Evolutionary conservation across 1,140 invertebrate species (phyloP), one percentile per base, ranked within the genome.

Genomic region (Capitella teleta): DNA sequence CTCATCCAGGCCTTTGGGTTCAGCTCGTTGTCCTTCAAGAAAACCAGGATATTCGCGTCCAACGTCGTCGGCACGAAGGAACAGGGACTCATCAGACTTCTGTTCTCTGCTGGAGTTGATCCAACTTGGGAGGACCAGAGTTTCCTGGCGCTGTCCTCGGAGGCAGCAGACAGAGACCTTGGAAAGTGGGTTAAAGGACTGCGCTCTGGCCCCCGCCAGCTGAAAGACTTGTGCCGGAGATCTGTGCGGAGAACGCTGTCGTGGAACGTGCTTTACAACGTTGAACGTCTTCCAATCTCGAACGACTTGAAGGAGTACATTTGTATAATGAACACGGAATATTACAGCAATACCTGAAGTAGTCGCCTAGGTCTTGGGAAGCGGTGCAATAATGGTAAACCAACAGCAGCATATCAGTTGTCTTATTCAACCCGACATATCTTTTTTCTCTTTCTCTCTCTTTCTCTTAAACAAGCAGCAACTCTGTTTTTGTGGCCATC

Each of bases 51-150:
- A 24, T 51, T 51, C 49, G 23, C 34, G 24, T 5, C n/a, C 8
- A 26, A n/a, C 0, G 38, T 51, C 24, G n/a, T 51, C 30, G 26
- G 16, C 23, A 25, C 44, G 6, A 30, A 36, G 19, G 49, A 42
- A 41, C 30, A 26, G 25, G 49, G 49, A 8, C 49, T 51, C 12
- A 18, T 51, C 2, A 43, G 30, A 41, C 49, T 51, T 23, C 26
- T 51, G n/a, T 51, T 28, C 40, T 51, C 49, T 14, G 49, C 49
- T 24, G 49, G 49, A 12, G 49, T 51, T 19, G 40, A 51, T n/a
- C 47, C 47, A 2, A 26, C 21, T 26, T 49, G 47, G 47, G 16
- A 37, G 24, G 47, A 49, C 34, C 18, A 36, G 47, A 49, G 47
- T 21, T 23, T 26, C 16, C 38, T 51, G 16, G 41, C 21, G 18